Evolutionary conservation across 2,113 vertebrate genomes (phyloP).

Genomic region (Heteronetta atricapilla): DNA sequence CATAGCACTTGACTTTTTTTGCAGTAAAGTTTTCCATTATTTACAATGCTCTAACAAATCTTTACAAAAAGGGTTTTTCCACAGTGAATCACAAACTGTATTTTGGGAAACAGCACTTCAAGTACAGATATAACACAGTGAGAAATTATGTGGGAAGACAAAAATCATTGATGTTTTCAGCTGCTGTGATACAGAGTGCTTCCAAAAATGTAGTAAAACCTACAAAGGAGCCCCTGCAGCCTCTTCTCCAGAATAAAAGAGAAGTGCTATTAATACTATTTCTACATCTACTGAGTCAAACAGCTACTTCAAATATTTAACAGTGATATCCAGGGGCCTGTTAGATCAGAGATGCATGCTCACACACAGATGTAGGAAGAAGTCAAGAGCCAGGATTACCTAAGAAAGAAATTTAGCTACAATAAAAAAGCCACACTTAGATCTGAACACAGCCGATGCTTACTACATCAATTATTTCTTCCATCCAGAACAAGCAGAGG

Average conservation of each 20-base stretch:
- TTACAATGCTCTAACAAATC: conserved; percentile 28
- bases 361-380: not conserved
- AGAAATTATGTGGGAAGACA: conserved; percentile 59
- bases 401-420: not conserved
- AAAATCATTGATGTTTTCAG: conserved; percentile 47
- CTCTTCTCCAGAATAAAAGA: not conserved
- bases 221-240: not conserved
- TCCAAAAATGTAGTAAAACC: not conserved
- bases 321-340: not conserved
- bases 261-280: not conserved
- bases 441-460: not conserved
- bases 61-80: conserved; percentile 46
- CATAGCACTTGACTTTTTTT: not conserved
- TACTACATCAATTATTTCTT: not conserved
- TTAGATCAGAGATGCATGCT: not conserved
- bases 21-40: conserved; percentile 4
- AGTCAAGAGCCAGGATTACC: not conserved
- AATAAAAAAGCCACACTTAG: not conserved
- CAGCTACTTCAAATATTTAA: not conserved
- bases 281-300: not conserved
- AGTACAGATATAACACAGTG: conserved; percentile 16
- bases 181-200: conserved; percentile 11
- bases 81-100: conserved; percentile 50
- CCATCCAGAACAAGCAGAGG: not conserved
- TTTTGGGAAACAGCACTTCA: conserved; percentile 59